These are phyloP conservation scores for Cichlasoma orientale DNA, from an alignment of 2,797 vertebrate species.

Conservation along the genomic window DNA sequence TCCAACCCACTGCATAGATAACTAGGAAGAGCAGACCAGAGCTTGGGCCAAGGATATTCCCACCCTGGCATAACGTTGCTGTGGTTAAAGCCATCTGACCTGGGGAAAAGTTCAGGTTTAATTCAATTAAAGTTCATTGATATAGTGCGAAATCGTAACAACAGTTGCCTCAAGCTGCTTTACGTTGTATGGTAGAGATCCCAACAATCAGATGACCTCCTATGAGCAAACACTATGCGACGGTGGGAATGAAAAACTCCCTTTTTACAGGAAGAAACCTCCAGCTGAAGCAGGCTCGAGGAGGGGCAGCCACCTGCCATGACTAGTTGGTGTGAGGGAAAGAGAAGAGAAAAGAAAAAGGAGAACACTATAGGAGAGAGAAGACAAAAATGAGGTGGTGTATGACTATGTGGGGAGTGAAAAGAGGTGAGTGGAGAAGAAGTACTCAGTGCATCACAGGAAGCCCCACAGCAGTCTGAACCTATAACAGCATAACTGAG, in stretches of 20 bases:
- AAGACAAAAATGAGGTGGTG: no score
- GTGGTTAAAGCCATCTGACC: conserved; percentile 19
- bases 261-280: not conserved
- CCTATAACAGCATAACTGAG: not conserved
- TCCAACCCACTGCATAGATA: not conserved
- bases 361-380: no score
- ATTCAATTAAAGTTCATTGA: not conserved
- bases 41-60: conserved; percentile 7
- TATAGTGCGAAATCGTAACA: not conserved
- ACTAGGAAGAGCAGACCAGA: not conserved
- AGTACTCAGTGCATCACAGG: not conserved
- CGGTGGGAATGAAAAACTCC: not conserved
- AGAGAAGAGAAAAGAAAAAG: not conserved
- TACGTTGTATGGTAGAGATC: not conserved
- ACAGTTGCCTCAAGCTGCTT: not conserved
- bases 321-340: not conserved
- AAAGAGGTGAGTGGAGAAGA: no score
- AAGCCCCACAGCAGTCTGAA: not conserved
- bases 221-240: not conserved
- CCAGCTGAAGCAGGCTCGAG: not conserved
- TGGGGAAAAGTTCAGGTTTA: conserved; percentile 19
- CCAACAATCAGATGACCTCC: not conserved
- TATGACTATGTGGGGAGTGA: no score
- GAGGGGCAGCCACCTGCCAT: not conserved
- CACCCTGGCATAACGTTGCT: conserved; percentile 10